These are phyloP conservation scores for Ophraella communa DNA, from an alignment of 2,888 invertebrate genomes.

Conservation along the genomic window DNA sequence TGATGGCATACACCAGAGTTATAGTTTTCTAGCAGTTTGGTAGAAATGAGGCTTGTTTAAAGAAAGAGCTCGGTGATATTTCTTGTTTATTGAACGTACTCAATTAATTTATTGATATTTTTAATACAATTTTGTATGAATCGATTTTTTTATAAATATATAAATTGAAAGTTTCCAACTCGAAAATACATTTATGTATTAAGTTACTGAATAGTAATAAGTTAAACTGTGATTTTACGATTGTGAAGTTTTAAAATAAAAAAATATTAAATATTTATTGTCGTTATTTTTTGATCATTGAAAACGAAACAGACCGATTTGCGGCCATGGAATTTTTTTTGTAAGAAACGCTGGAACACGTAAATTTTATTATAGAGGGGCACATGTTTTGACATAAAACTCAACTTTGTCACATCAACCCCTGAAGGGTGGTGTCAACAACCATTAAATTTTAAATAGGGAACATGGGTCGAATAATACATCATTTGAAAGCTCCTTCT, in stretches of 20 bases:
- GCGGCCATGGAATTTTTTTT: too few species aligned
- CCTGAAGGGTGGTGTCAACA: too few species aligned
- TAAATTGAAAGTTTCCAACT: background rate
- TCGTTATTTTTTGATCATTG: background rate
- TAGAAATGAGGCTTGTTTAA: background rate
- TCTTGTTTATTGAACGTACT: background rate
- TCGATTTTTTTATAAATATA: slow-evolving; percentile 1
- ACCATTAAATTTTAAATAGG: too few species aligned
- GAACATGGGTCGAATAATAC: too few species aligned
- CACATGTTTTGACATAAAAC: too few species aligned
- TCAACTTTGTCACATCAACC: too few species aligned
- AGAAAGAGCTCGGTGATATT: slow-evolving; percentile 1
- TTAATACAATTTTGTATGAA: background rate
- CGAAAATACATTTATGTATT: slow-evolving; percentile 8
- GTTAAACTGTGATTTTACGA: slow-evolving; percentile 49
- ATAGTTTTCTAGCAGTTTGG: too few species aligned
- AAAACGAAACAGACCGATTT: too few species aligned
- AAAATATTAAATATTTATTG: background rate
- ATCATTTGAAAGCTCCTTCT: too few species aligned
- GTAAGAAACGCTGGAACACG: too few species aligned
- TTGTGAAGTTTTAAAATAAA: slow-evolving; percentile 42
- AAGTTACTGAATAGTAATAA: slow-evolving; percentile 43
- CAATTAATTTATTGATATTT: slow-evolving; percentile 11
- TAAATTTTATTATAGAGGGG: too few species aligned
- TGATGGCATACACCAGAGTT: too few species aligned